Evolutionary conservation across 2,888 invertebrate genomes (phyloP), one percentile per base, ranked within the genome.

Genomic region (Cryptus viduatorius): DNA sequence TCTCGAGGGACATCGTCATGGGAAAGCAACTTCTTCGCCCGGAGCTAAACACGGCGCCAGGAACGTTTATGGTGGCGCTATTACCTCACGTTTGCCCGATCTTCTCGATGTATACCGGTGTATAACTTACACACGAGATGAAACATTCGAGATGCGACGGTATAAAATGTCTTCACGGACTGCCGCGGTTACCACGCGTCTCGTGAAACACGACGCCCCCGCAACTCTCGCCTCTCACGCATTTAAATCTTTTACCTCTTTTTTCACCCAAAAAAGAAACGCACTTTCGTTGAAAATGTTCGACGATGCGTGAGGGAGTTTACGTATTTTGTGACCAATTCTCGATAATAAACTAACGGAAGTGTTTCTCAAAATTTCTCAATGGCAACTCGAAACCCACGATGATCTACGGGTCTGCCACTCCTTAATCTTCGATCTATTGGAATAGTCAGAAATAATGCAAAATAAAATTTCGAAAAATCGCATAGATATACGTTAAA

Each of bases 11-110:
- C 73, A 79, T 82, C 79, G 67, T 79, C 65, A 82, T 81, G 82
- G 71, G 82, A 84, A 84, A 82, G 76, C 79, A 67, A 73, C 73
- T 73, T 77, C 72, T 73, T 85, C 73, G 85, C 83, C 79, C 68
- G 72, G 59, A 77, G 85, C 53, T 44, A 64, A 76, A 77, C 67
- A 86, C 84, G 84, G 84, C 84, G 84, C 81, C 79, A 81, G 71
- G 50, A 69, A 76, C 82, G 72, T 84, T 86, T 82, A 86, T 84
- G 82, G 84, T 84, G 84, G 84, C 84, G 82, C 82, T 86, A 82
- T 86, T 82, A 84, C 56, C 71, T 79, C 82, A 84, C 79, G 72
- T 84, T 82, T 44, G 71, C 65, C 29, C 37, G 37, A 81, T 78
- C 68, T 72, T 46, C 71, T 71, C 59, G 16, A 69, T 29, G 46